phyloP scores from a whole-genome alignment of 2,888 invertebrate genomes.

The Kryphioiulus occultus region DNA sequence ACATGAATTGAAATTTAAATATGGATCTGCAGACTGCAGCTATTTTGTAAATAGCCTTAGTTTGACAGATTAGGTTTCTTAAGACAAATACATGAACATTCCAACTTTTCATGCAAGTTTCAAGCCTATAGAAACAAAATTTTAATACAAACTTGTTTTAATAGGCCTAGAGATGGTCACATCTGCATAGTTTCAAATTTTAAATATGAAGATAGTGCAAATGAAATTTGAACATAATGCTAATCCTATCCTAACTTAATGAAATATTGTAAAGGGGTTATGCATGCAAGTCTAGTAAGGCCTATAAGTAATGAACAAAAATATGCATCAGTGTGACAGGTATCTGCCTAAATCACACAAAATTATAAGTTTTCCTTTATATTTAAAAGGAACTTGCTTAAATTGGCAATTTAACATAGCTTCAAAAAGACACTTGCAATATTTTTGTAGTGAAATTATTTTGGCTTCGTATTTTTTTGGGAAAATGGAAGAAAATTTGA shows the following conservation, averaged over 20 bases:
- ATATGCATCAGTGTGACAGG: neutral
- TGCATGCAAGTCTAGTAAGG: neutral
- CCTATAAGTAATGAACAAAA: neutral
- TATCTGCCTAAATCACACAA: neutral
- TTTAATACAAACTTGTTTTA: too few relatives aligned
- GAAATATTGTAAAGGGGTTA: neutral
- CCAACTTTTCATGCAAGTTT: neutral
- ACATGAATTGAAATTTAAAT: neutral
- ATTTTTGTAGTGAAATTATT: neutral
- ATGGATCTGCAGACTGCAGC: neutral
- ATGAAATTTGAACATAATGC: neutral
- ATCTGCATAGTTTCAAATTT: neutral
- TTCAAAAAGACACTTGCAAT: neutral
- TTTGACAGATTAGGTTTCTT: neutral
- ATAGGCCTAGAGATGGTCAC: neutral
- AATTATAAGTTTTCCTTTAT: too few relatives aligned
- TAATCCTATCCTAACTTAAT: neutral
- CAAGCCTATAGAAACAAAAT: neutral
- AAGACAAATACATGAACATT: neutral
- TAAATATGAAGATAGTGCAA: neutral
- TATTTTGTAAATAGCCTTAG: neutral
- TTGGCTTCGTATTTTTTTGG: too few relatives aligned
- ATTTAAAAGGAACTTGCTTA: too few relatives aligned
- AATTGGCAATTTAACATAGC: too few relatives aligned
- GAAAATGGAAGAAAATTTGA: neutral